Evolutionary conservation across 2,888 invertebrate genomes (phyloP).

Genomic region (Platycnemis pennipes): DNA sequence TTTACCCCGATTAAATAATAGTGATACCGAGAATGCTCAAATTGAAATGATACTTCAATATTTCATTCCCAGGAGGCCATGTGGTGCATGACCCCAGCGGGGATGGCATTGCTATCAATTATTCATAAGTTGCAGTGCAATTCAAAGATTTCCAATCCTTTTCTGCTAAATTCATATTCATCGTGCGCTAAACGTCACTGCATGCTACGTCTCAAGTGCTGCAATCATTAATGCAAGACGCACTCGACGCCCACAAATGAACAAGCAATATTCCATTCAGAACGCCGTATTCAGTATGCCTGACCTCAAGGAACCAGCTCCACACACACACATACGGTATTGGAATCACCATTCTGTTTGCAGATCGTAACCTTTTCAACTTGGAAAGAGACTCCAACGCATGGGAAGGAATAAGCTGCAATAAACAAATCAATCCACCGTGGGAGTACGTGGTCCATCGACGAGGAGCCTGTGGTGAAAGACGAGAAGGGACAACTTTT

Average conservation of each 20-base stretch:
- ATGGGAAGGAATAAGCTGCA: background rate
- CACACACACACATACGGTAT: background rate
- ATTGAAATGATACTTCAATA: background rate
- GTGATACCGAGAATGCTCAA: background rate
- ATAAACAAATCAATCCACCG: background rate
- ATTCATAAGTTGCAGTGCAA: constrained; percentile 12
- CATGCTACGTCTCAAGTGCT: background rate
- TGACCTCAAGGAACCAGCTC: background rate
- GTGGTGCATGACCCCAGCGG: background rate
- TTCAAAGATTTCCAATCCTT: background rate
- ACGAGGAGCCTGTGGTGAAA: background rate
- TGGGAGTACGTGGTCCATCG: background rate
- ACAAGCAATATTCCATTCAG: constrained; percentile 16
- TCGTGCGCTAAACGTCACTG: constrained; percentile 3
- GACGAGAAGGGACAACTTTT: background rate
- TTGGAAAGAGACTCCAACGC: background rate
- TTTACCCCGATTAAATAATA: background rate
- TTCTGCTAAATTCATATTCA: constrained; percentile 24
- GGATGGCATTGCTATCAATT: background rate
- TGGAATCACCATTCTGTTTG: background rate
- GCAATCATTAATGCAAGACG: constrained; percentile 11
- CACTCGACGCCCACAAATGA: background rate
- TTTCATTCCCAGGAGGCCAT: background rate
- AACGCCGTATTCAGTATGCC: background rate
- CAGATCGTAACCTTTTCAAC: background rate